Evolutionary conservation across 1,140 invertebrate species (phyloP).

Genomic region (Oppia nitens): DNA sequence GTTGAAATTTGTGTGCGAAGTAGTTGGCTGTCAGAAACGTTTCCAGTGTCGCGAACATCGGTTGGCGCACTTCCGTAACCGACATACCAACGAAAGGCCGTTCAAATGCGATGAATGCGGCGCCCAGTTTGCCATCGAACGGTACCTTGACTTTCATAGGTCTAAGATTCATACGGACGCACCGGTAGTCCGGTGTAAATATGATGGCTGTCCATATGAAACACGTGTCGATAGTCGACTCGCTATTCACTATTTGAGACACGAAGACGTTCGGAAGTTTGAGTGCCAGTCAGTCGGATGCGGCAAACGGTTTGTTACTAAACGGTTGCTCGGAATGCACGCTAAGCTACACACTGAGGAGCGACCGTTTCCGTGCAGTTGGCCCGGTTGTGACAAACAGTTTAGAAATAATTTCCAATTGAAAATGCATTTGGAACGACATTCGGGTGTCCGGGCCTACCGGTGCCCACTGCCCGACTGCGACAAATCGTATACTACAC

Average conservation of each 20-base stretch:
- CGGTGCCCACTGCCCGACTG: conserved; percentile 14
- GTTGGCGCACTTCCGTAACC: neutral
- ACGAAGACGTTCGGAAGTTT: neutral
- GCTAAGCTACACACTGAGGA: conserved; percentile 1
- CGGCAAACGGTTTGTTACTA: neutral
- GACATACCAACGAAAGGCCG: neutral
- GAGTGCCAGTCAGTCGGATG: neutral
- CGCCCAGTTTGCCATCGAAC: neutral
- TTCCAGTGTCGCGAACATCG: no score
- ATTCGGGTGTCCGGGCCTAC: conserved; percentile 18
- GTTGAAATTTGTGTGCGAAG: no score
- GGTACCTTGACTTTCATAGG: neutral
- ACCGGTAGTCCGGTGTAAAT: neutral
- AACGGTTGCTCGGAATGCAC: neutral
- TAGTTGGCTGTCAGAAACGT: no score
- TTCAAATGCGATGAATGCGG: neutral
- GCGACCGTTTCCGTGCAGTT: conserved; percentile 63
- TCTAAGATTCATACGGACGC: conserved; percentile 32
- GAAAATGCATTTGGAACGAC: conserved; percentile 15
- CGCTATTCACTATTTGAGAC: neutral
- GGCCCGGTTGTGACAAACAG: conserved; percentile 64
- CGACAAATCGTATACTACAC: neutral
- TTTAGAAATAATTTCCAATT: conserved; percentile 13
- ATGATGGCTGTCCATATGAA: neutral
- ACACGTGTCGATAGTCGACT: neutral